phyloP scores from a whole-genome alignment of 2,113 vertebrate genomes.

The Ophthalmolycus amberensis region DNA sequence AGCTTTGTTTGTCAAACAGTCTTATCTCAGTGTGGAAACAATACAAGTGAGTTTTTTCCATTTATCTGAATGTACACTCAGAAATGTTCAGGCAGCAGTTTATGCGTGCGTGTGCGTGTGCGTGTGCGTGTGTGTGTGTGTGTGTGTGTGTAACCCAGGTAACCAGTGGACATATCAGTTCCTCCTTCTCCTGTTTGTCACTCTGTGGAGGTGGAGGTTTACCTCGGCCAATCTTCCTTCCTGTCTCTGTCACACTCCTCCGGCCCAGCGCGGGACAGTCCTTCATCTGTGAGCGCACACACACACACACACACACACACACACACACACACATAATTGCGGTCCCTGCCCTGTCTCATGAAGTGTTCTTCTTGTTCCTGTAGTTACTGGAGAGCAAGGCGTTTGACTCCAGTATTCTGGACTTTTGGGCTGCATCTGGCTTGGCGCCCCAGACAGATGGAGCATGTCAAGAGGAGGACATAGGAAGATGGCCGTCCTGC shows the following conservation, averaged over 20 bases:
- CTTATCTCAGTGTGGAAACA: constrained; percentile 23
- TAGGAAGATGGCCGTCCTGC: constrained; percentile 72
- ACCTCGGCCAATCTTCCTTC: constrained; percentile 78
- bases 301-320: neutral
- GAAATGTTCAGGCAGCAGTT: neutral
- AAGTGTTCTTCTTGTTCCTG: constrained; percentile 25
- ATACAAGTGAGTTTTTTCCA: neutral
- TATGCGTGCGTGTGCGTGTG: neutral
- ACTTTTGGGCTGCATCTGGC: constrained; percentile 77
- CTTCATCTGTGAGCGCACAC: constrained; percentile 79
- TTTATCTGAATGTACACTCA: neutral
- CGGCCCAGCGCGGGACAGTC: constrained; percentile 62
- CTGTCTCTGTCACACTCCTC: constrained; percentile 78
- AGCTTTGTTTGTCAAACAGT: constrained; percentile 15
- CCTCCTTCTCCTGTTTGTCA: constrained; percentile 75
- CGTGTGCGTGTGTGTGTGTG: constrained; percentile 18
- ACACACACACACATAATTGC: neutral
- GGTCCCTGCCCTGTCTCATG: neutral
- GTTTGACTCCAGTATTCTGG: constrained; percentile 73
- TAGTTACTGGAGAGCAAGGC: constrained; percentile 75
- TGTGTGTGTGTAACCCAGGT: constrained; percentile 73
- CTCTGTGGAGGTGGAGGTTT: constrained; percentile 84
- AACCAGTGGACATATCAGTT: constrained; percentile 70
- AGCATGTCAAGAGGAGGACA: constrained; percentile 17
- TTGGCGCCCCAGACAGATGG: constrained; percentile 37